Evolutionary conservation across 2,113 vertebrate species (phyloP).

Genomic region (Cebidichthys violaceus): DNA sequence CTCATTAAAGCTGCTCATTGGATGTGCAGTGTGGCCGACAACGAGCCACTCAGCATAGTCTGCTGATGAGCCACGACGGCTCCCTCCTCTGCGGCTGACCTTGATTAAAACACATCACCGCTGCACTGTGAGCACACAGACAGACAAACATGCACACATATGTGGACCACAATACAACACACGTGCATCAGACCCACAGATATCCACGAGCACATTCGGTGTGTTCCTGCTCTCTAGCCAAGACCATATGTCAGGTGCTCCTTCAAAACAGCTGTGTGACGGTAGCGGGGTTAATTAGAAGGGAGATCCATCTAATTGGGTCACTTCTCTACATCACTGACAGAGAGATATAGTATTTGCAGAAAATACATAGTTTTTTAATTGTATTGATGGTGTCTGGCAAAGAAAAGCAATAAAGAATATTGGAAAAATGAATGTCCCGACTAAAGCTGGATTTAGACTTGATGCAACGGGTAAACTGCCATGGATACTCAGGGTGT

Average conservation of each 20-base stretch:
- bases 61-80: slow-evolving; percentile 55
- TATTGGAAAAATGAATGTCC: background rate
- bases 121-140: slow-evolving; percentile 2
- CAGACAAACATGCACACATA: slow-evolving; percentile 3
- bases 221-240: slow-evolving; percentile 7
- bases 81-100: slow-evolving; percentile 56
- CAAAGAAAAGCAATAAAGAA: background rate
- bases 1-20: slow-evolving; percentile 59
- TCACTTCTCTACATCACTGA: slow-evolving; percentile 35
- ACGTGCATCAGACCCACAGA: background rate
- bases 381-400: background rate
- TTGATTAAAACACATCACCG: slow-evolving; percentile 16
- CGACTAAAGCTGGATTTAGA: background rate
- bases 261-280: slow-evolving; percentile 42
- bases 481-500: too few relatives aligned
- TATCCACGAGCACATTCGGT: background rate
- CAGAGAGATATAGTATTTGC: background rate
- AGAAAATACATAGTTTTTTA: background rate
- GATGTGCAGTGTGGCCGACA: slow-evolving; percentile 42
- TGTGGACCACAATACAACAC: slow-evolving; percentile 7
- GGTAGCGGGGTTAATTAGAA: slow-evolving; percentile 56
- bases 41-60: slow-evolving; percentile 51
- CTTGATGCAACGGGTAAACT: background rate
- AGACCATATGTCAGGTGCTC: slow-evolving; percentile 54
- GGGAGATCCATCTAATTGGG: slow-evolving; percentile 58